Conservation (phyloP, 2,888 invertebrate species). For the Hydropsyche betteni region DNA sequence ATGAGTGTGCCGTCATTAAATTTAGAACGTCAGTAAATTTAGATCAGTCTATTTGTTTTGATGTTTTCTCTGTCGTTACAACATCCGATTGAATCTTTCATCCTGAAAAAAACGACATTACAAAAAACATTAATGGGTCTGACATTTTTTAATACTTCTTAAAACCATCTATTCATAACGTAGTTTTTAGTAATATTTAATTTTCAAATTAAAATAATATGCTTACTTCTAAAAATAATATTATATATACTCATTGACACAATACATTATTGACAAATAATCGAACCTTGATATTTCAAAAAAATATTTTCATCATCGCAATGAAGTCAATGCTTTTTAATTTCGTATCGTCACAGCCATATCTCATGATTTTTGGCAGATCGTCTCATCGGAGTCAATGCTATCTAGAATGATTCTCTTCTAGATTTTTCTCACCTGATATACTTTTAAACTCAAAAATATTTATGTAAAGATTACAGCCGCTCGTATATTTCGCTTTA, state of each 20-base stretch:
- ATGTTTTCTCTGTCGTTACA: background rate
- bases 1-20: background rate
- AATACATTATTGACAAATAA: too few species aligned
- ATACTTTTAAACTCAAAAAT: background rate
- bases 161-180: too few species aligned
- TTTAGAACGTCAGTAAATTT: constrained; percentile 23
- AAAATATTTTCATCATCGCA: background rate
- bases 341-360: background rate
- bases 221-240: too few species aligned
- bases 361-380: constrained; percentile 9
- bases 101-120: too few species aligned
- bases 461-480: too few species aligned
- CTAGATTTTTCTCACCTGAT: constrained; percentile 25
- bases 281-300: too few species aligned
- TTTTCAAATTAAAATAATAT: too few species aligned
- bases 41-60: constrained; percentile 27
- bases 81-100: too few species aligned
- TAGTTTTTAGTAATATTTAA: too few species aligned
- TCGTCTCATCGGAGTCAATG: constrained; percentile 7
- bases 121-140: too few species aligned
- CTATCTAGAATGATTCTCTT: background rate
- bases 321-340: background rate
- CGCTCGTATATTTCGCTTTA: background rate
- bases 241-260: too few species aligned
- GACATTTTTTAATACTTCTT: too few species aligned